Evolutionary conservation across 2,113 vertebrate species (phyloP).

Genomic region (Hemiscyllium ocellatum): DNA sequence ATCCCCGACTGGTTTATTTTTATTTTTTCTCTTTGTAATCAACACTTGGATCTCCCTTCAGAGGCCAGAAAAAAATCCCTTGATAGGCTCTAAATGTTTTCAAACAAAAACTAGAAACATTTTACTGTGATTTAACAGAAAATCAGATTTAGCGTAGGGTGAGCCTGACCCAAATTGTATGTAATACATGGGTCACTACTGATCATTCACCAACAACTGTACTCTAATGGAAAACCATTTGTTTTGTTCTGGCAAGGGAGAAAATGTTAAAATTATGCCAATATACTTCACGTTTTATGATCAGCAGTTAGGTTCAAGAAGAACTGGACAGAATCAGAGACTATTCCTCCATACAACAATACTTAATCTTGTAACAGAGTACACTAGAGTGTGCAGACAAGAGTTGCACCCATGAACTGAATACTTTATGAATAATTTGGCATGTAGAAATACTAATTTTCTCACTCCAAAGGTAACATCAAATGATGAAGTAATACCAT

Average conservation of each 20-base stretch:
- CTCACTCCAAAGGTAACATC: not conserved
- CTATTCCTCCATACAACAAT: not conserved
- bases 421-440: not conserved
- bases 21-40: not conserved
- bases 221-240: conserved; percentile 3
- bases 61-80: not conserved
- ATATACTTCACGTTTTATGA: not conserved
- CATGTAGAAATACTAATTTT: not conserved
- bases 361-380: not conserved
- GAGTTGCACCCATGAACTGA: not conserved
- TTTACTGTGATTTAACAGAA: not conserved
- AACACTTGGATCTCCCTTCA: not conserved
- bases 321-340: not conserved
- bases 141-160: too few relatives aligned
- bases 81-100: not conserved
- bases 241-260: not conserved
- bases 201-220: not conserved
- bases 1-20: not conserved
- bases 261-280: not conserved
- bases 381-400: not conserved
- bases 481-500: not conserved
- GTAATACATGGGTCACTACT: too few relatives aligned
- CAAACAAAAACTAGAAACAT: not conserved
- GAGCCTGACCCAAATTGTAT: not conserved
- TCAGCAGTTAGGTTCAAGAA: not conserved